phyloP scores from a whole-genome alignment of 2,888 invertebrate genomes.

The Acronicta alni region DNA sequence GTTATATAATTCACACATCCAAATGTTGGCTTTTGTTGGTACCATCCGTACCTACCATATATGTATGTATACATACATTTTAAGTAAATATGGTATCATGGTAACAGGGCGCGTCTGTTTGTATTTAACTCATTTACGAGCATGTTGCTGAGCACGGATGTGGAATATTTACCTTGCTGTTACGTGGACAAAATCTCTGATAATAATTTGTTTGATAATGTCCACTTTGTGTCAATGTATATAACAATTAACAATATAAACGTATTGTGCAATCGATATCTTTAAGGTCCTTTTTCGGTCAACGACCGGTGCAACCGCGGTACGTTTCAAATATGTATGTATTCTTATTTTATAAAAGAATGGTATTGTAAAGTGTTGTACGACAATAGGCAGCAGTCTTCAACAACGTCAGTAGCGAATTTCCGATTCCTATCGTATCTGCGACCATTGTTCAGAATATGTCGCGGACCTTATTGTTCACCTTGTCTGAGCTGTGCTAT shows the following conservation, averaged over 20 bases:
- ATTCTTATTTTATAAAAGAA: constrained; percentile 72
- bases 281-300: constrained; percentile 64
- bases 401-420: constrained; percentile 80
- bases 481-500: constrained; percentile 70
- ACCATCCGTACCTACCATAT: constrained; percentile 65
- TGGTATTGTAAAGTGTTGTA: constrained; percentile 61
- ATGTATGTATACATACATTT: constrained; percentile 64
- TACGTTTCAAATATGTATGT: constrained; percentile 70
- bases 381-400: constrained; percentile 76
- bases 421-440: constrained; percentile 85
- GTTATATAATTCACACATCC: constrained; percentile 77
- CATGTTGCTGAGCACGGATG: constrained; percentile 74
- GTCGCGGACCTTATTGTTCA: constrained; percentile 85
- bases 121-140: constrained; percentile 71
- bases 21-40: constrained; percentile 70
- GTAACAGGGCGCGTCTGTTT: constrained; percentile 79
- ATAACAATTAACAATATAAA: constrained; percentile 27
- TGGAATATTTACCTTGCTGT: constrained; percentile 67
- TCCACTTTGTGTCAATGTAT: constrained; percentile 35
- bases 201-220: constrained; percentile 57
- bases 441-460: constrained; percentile 87
- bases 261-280: constrained; percentile 55
- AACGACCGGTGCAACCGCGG: constrained; percentile 64
- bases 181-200: constrained; percentile 65
- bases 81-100: constrained; percentile 67